phyloP scores from a whole-genome alignment of 2,113 vertebrate genomes.

The Amia ocellicauda region DNA sequence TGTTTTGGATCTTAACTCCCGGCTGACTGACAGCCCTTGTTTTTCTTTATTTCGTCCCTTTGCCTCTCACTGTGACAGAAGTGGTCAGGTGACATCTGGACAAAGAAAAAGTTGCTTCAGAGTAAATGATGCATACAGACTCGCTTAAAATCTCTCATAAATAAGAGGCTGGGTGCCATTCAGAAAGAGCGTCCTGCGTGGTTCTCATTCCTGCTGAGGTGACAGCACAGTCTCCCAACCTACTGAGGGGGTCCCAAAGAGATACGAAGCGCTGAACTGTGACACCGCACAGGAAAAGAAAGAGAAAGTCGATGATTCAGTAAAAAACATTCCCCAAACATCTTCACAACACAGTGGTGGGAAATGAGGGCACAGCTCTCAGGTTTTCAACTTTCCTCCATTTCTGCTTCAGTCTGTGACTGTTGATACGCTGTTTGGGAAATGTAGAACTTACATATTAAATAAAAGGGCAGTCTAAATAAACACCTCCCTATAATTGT shows the following conservation, averaged over 20 bases:
- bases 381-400: too few relatives aligned
- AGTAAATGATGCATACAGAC: slow-evolving; percentile 56
- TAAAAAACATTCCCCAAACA: background rate
- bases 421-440: too few relatives aligned
- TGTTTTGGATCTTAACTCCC: slow-evolving; percentile 26
- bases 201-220: slow-evolving; percentile 50
- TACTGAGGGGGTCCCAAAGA: slow-evolving; percentile 12
- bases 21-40: slow-evolving; percentile 33
- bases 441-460: too few relatives aligned
- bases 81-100: slow-evolving; percentile 61
- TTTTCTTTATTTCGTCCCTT: background rate
- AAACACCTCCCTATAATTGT: too few relatives aligned
- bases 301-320: slow-evolving; percentile 35
- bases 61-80: slow-evolving; percentile 36
- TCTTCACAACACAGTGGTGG: too few relatives aligned
- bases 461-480: too few relatives aligned
- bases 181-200: slow-evolving; percentile 43
- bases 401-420: too few relatives aligned
- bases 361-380: too few relatives aligned
- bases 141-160: slow-evolving; percentile 44
- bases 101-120: slow-evolving; percentile 52
- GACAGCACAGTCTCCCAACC: slow-evolving; percentile 36
- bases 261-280: slow-evolving; percentile 25
- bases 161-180: slow-evolving; percentile 51
- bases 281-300: slow-evolving; percentile 20